These are phyloP conservation scores for Tragulus kanchil DNA, from an alignment of 2,113 vertebrate genomes.

Conservation along the genomic window DNA sequence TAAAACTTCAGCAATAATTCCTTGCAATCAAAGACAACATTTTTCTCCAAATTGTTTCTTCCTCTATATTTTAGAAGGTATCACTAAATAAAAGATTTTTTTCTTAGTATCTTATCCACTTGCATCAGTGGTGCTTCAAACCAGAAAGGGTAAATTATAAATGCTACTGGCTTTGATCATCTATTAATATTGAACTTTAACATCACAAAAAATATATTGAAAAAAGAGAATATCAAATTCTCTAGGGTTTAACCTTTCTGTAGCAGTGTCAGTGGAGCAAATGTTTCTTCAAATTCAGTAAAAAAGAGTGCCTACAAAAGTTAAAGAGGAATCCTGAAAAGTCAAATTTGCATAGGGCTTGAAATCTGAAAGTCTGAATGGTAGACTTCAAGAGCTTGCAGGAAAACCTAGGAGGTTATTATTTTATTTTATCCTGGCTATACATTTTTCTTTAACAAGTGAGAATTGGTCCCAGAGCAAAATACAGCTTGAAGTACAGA, in stretches of 20 bases:
- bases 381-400: conserved; percentile 27
- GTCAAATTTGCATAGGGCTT: conserved; percentile 53
- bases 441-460: conserved; percentile 27
- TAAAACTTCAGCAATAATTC: conserved; percentile 54
- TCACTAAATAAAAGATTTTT: neutral
- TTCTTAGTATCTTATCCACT: neutral
- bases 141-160: neutral
- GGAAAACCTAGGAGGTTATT: neutral
- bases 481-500: conserved; percentile 53
- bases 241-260: conserved; percentile 21
- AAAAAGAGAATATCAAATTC: neutral
- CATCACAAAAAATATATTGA: neutral
- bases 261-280: neutral
- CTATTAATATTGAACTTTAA: neutral
- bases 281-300: conserved; percentile 28
- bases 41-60: conserved; percentile 21
- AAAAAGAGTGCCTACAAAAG: conserved; percentile 16
- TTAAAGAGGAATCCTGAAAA: conserved; percentile 35
- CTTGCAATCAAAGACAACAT: neutral
- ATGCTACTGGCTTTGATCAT: neutral
- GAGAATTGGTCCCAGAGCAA: conserved; percentile 23
- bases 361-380: conserved; percentile 60
- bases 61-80: conserved; percentile 31
- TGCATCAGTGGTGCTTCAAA: neutral
- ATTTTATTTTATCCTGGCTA: conserved; percentile 35